Evolutionary conservation across 2,113 vertebrate species (phyloP).

Genomic region (Aythya baeri): DNA sequence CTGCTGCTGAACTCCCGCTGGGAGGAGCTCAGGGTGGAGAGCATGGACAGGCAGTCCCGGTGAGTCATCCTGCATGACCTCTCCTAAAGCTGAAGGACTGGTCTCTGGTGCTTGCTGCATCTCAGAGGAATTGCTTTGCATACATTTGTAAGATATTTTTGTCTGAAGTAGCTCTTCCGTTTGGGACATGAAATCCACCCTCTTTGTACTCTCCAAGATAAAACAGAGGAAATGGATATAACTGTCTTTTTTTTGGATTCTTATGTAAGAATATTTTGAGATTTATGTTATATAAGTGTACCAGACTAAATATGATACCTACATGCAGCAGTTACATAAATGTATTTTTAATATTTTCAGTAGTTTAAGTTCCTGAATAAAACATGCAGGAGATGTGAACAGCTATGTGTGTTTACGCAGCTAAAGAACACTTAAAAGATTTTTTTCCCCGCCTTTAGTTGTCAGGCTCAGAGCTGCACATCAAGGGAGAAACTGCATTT

Average conservation of each 20-base stretch:
- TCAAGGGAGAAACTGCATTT: not conserved
- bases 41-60: constrained; percentile 97
- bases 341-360: not conserved
- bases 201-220: not conserved
- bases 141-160: not conserved
- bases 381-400: not conserved
- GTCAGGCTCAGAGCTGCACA: not conserved
- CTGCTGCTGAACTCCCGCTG: constrained; percentile 92
- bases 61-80: constrained; percentile 53
- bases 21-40: constrained; percentile 92
- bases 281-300: not conserved
- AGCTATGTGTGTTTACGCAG: not conserved
- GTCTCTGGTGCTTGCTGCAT: not conserved
- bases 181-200: not conserved
- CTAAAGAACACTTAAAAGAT: not conserved
- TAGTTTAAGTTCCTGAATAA: not conserved
- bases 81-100: not conserved
- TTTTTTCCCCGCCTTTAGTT: not conserved
- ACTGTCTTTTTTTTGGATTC: not conserved
- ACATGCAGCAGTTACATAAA: not conserved
- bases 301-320: not conserved
- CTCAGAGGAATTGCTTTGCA: not conserved
- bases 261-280: not conserved
- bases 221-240: not conserved
- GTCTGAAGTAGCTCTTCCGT: not conserved